These are phyloP conservation scores for Cnemophilus loriae DNA, from an alignment of 2,113 vertebrate species.

Conservation along the genomic window DNA sequence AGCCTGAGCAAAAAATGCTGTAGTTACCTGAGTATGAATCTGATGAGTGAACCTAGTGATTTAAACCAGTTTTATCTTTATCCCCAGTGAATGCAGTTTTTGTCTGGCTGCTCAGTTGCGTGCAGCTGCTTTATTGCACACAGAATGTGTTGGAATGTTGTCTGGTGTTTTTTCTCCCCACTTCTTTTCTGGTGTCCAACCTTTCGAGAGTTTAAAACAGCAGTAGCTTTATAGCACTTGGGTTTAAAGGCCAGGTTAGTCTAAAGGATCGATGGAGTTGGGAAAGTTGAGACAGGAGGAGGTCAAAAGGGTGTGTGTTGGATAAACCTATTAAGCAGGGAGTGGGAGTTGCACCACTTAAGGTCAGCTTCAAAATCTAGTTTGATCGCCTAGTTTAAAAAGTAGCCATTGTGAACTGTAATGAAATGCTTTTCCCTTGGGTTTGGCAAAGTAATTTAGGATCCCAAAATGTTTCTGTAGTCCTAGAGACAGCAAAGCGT, in stretches of 20 bases:
- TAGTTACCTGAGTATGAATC: not conserved
- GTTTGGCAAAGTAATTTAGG: not conserved
- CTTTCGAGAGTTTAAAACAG: not conserved
- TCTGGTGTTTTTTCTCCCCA: fast-evolving
- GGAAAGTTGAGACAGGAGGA: not conserved
- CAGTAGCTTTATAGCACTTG: not conserved
- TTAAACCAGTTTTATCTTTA: not conserved
- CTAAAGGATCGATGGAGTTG: not conserved
- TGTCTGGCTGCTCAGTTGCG: not conserved
- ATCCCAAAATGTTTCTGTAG: not conserved
- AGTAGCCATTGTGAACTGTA: not conserved
- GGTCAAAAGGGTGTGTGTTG: not conserved
- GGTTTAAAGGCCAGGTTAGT: not conserved
- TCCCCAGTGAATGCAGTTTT: not conserved
- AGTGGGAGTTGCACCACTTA: not conserved
- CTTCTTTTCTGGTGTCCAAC: not conserved
- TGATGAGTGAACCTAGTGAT: not conserved
- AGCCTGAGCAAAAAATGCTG: not conserved
- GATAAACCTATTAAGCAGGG: not conserved
- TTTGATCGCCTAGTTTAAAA: not conserved
- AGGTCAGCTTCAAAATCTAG: not conserved
- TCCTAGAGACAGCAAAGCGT: not conserved
- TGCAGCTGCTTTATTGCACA: not conserved
- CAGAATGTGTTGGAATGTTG: not conserved
- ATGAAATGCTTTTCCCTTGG: not conserved